Conservation (phyloP, 2,797 vertebrate genomes). For the Tenualosa thibaudeaui region DNA sequence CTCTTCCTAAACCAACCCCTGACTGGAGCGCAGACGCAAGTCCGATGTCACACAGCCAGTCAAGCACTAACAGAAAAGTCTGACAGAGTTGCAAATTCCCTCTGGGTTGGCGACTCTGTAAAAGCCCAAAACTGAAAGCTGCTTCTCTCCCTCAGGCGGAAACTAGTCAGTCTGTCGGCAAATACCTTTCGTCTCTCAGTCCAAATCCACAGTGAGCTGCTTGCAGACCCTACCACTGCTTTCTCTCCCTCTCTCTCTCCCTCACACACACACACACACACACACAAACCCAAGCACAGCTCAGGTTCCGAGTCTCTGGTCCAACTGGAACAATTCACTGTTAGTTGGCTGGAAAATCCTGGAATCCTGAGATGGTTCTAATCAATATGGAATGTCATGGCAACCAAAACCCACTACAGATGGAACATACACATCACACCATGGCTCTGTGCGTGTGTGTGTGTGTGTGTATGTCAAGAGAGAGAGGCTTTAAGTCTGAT, state of each 20-base stretch:
- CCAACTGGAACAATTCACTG: neutral
- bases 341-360: neutral
- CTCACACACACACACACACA: neutral
- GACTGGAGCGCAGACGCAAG: neutral
- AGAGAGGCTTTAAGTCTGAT: neutral
- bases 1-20: neutral
- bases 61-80: neutral
- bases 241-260: neutral
- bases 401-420: neutral
- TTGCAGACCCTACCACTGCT: neutral
- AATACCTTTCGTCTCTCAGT: neutral
- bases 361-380: neutral
- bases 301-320: neutral
- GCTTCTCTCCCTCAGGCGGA: neutral
- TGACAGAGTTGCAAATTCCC: neutral
- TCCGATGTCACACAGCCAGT: too few relatives aligned
- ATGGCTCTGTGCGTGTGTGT: neutral
- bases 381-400: constrained; percentile 6
- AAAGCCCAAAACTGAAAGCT: neutral
- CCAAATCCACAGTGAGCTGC: neutral
- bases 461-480: neutral
- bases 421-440: neutral
- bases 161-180: too few relatives aligned
- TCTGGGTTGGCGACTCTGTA: neutral
- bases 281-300: neutral